Base-by-base conservation (phyloP, 1,140 invertebrate genomes). In the Drosophila cardini region DNA sequence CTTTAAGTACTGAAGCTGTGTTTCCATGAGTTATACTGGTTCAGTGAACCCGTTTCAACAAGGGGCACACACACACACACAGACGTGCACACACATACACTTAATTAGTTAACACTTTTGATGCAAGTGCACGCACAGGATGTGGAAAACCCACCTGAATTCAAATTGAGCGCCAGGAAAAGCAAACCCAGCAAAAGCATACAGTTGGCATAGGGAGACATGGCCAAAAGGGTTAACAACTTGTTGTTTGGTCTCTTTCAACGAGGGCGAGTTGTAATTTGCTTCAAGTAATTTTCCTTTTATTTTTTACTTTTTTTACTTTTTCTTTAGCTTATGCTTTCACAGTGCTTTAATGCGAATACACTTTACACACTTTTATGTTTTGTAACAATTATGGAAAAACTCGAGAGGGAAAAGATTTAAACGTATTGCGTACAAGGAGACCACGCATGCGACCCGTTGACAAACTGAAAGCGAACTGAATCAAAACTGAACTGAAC, bases 401-500 rank as follows among this genome's bases (percentile, higher is more conserved):
- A 55, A 38, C 11, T 38, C 32, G 52, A 55, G 32, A n/a, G 52
- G 38, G 32, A n/a, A 16, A 52, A 26, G 13, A 21, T 40, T 46
- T 21, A 8, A 26, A 46, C 13, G 57, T 26, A 50, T 26, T 34
- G 42, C 52, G 36, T 26, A 21, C 45, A 52, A 42, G 50, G 74
- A 45, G 46, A 50, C 71, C 71, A 78, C 84, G 69, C 83, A 87
- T 87, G 83, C 84, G 83, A 87, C 83, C 76, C 79, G 83, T 89
- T 87, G 84, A 68, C 84, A 87, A 89, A 79, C 76, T 80, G 69
- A 77, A 78, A 48, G 77, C 80, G 77, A 83, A 86, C 76, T 86
- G 72, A 86, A 86, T 72, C 73, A 67, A 70, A 78, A 82, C 74
- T 82, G 79, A 81, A 67, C 21, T 26, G 21, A 26, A 26, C 21